Evolutionary conservation across 1,140 invertebrate species (phyloP).

Genomic region (Aphelenchoides avenae): DNA sequence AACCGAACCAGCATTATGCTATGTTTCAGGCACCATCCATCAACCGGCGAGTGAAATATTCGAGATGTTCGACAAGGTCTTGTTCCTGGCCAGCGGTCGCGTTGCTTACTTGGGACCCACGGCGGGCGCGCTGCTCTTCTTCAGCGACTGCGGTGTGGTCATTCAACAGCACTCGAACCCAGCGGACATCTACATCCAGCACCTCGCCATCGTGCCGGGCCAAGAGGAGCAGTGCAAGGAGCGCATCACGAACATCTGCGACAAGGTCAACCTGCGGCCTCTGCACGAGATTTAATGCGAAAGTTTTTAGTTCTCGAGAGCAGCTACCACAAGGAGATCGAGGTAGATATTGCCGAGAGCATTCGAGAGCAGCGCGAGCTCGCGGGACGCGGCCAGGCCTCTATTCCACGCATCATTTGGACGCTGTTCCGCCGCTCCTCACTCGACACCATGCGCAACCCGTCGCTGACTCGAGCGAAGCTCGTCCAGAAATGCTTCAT

Average conservation of each 20-base stretch:
- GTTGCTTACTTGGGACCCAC: conserved; percentile 53
- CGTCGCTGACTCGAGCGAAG: conserved; percentile 49
- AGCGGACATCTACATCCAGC: conserved; percentile 70
- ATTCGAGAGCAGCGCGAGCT: too few relatives aligned
- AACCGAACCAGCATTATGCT: too few relatives aligned
- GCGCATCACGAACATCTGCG: conserved; percentile 33
- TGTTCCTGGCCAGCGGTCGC: conserved; percentile 60
- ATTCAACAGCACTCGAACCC: conserved; percentile 68
- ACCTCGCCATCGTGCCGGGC: conserved; percentile 64
- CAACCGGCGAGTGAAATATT: conserved; percentile 79
- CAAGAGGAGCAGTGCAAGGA: conserved; percentile 59
- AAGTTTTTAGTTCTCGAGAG: conserved; percentile 9
- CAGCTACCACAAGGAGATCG: background rate
- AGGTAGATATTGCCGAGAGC: too few relatives aligned
- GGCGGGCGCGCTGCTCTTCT: conserved; percentile 44
- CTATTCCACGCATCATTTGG: too few relatives aligned
- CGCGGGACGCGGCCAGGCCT: too few relatives aligned
- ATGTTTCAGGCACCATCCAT: conserved; percentile 76
- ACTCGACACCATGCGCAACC: conserved; percentile 55
- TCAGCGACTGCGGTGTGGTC: conserved; percentile 66
- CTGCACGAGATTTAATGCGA: background rate
- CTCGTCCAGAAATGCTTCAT: conserved; percentile 57
- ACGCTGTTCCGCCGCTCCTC: conserved; percentile 39
- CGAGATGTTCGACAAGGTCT: conserved; percentile 71
- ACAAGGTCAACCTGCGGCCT: conserved; percentile 20